phyloP scores from a whole-genome alignment of 2,113 vertebrate species.

The Cyprinodon tularosa region DNA sequence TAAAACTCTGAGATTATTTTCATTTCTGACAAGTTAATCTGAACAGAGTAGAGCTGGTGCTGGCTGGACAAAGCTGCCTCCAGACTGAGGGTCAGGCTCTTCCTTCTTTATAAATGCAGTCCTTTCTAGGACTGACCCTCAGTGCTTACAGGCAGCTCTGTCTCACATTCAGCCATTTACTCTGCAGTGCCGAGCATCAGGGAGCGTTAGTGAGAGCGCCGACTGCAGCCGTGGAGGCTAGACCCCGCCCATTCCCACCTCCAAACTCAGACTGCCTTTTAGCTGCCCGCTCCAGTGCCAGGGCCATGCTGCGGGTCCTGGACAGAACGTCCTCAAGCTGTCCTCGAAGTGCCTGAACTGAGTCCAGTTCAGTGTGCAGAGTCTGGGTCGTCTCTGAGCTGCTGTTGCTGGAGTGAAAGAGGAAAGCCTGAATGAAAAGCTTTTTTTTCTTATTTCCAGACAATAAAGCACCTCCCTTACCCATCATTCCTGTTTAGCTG shows the following conservation, averaged over 20 bases:
- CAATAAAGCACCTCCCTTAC: constrained; percentile 67
- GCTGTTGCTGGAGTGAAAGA: constrained; percentile 33
- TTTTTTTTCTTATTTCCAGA: background rate
- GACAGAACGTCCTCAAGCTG: constrained; percentile 91
- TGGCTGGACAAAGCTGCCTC: constrained; percentile 43
- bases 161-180: constrained; percentile 46
- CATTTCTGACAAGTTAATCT: constrained; percentile 45
- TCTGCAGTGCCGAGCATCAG: constrained; percentile 53
- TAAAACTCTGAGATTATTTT: constrained; percentile 53
- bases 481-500: constrained; percentile 85
- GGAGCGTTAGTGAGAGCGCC: constrained; percentile 68
- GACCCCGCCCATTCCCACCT: constrained; percentile 93
- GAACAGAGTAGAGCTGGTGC: constrained; percentile 47
- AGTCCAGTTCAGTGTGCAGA: constrained; percentile 88
- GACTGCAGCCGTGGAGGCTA: constrained; percentile 84
- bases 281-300: constrained; percentile 82
- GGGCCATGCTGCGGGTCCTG: constrained; percentile 86
- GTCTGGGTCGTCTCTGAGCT: constrained; percentile 82
- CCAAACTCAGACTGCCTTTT: constrained; percentile 84
- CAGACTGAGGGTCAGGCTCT: constrained; percentile 26
- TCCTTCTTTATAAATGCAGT: background rate
- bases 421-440: background rate
- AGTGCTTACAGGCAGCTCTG: constrained; percentile 36
- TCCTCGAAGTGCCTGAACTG: constrained; percentile 85
- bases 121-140: constrained; percentile 21